These are phyloP conservation scores for Petrocephalus zakoni DNA, from an alignment of 2,113 vertebrate species.

Conservation along the genomic window DNA sequence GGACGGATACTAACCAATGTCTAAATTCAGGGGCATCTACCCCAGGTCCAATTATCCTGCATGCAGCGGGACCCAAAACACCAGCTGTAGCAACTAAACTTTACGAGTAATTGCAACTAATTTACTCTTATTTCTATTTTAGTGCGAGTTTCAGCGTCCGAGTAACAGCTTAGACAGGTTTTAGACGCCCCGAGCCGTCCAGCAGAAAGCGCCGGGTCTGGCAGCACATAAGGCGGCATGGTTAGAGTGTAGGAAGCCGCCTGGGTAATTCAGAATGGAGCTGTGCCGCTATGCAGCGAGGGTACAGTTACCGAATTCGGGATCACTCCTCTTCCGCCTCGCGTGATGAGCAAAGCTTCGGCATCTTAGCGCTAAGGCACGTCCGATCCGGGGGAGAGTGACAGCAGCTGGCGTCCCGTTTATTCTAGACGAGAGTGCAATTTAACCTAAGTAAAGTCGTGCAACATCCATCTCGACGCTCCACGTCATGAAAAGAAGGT, in stretches of 20 bases:
- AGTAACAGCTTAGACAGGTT: not conserved
- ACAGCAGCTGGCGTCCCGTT: not conserved
- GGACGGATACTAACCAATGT: not conserved
- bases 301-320: not conserved
- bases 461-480: constrained; percentile 27
- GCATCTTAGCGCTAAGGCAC: not conserved
- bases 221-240: not conserved
- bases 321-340: not conserved
- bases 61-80: not conserved
- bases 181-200: not conserved
- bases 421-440: not conserved
- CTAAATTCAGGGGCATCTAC: not conserved
- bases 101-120: not conserved
- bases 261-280: not conserved
- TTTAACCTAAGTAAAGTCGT: constrained; percentile 13
- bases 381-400: not conserved
- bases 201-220: not conserved
- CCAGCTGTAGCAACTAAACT: not conserved
- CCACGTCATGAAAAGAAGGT: constrained; percentile 53
- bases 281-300: not conserved
- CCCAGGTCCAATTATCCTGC: not conserved
- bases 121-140: not conserved
- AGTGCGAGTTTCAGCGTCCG: not conserved
- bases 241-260: not conserved
- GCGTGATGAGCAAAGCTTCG: not conserved